These are phyloP conservation scores for Spea multiplicata DNA, from an alignment of 2,113 vertebrate genomes.

Conservation along the genomic window DNA sequence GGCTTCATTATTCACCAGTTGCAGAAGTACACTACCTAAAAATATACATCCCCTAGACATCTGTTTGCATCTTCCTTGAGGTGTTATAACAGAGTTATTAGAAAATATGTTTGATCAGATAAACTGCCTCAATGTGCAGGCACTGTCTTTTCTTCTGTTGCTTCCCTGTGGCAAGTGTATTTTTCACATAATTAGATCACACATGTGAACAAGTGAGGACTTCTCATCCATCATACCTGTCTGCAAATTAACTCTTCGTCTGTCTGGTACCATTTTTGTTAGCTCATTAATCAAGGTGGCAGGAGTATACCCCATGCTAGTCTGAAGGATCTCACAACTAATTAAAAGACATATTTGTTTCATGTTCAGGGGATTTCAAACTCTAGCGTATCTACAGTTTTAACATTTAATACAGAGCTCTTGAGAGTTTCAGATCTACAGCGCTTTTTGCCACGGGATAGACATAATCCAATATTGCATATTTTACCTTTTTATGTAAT, in stretches of 20 bases:
- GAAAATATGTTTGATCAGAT: not conserved
- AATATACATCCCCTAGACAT: not conserved
- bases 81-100: not conserved
- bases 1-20: not conserved
- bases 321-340: conserved; percentile 2
- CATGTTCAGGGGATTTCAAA: not conserved
- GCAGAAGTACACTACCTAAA: not conserved
- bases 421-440: not conserved
- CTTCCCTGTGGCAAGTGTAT: conserved; percentile 19
- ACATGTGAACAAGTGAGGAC: conserved; percentile 6
- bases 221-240: conserved; percentile 16
- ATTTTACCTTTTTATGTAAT: too few relatives aligned
- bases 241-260: conserved; percentile 20
- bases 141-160: not conserved
- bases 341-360: conserved; percentile 7
- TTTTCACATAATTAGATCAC: conserved; percentile 22
- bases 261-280: conserved; percentile 10
- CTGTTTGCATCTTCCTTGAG: not conserved
- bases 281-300: conserved; percentile 20
- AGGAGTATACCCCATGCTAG: conserved; percentile 5
- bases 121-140: conserved; percentile 6
- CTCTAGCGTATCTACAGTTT: not conserved
- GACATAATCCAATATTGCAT: not conserved
- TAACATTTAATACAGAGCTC: not conserved
- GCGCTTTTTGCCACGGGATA: not conserved